phyloP scores from a whole-genome alignment of 2,888 invertebrate species.

The Mesochorus sp. region DNA sequence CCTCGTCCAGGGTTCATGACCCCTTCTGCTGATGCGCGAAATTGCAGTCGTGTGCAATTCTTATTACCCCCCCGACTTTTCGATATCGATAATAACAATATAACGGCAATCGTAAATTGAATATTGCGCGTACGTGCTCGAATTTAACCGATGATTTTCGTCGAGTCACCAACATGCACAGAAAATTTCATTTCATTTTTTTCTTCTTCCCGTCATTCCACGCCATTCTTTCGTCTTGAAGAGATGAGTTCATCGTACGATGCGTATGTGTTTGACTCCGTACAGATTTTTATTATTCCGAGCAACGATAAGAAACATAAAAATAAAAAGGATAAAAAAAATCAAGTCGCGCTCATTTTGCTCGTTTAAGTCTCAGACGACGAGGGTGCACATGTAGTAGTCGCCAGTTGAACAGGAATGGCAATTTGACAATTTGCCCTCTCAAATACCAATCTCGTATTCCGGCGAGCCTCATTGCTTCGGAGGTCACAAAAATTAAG shows the following conservation, averaged over 20 bases:
- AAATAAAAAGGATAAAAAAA: background rate
- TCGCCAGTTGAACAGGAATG: background rate
- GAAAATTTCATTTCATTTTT: background rate
- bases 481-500: too few relatives aligned
- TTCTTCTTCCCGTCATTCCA: background rate
- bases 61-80: background rate
- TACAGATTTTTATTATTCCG: conserved; percentile 25
- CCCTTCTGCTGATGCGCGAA: conserved; percentile 34
- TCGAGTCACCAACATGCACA: conserved; percentile 3
- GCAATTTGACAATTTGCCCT: conserved; percentile 12
- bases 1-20: conserved; percentile 34
- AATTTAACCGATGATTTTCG: conserved; percentile 7
- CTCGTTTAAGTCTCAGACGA: conserved; percentile 7
- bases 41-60: conserved; percentile 12
- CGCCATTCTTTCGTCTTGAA: background rate
- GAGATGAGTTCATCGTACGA: background rate
- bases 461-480: background rate
- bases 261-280: too few relatives aligned
- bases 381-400: background rate
- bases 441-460: background rate
- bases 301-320: background rate
- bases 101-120: conserved; percentile 1
- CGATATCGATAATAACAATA: background rate
- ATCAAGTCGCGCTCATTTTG: conserved; percentile 13
- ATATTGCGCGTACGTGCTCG: background rate